Evolutionary conservation across 1,140 invertebrate species (phyloP), one percentile per base, ranked within the genome.

Genomic region (Meloidogyne exigua): DNA sequence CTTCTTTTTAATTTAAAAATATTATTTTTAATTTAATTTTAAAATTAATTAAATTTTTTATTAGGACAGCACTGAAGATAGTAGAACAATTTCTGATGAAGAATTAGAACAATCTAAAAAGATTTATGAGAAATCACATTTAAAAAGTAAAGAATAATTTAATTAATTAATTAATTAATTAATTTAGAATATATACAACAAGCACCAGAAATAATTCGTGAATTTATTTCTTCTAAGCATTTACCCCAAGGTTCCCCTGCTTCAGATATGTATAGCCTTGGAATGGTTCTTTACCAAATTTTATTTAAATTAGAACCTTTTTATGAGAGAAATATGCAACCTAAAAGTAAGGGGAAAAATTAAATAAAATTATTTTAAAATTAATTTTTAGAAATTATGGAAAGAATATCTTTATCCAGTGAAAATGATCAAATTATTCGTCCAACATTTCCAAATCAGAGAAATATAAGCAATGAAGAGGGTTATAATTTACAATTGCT

Each of bases 271-370:
- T 68, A 86, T 66, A 62, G 74, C 25, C 76, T 86, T 12, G 85
- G 85, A 72, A 86, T 86, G 85, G 73, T 87, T 15, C 62, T 86
- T 0, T 86, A 87, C 49, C 85, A 86, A 49, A 85, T 86, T 77
- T 42, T 86, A 21, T 86, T 86, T 79, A 83, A 83, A 69, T 68
- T 86, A 15, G 85, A 87, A 64, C 85, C 85, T 10, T 86, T 87
- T 74, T 83, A 87, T 72, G 85, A 86, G 65, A 49, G 85, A 69
- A 76, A 83, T 57, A 77, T 80, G 28, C 76, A 75, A 15, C 85
- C 76, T 9, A 70, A 68, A 68, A 86, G 84, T 85, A 23, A 3
- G 28, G 28, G 28, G 72, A 76, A 39, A 12, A 68, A n/a, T 32
- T 13, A 21, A 21, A 42, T 25, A 21, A 3, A 32, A 64, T 73